These are phyloP conservation scores for Pelodytes ibericus DNA, from an alignment of 2,797 vertebrate species.

Conservation along the genomic window DNA sequence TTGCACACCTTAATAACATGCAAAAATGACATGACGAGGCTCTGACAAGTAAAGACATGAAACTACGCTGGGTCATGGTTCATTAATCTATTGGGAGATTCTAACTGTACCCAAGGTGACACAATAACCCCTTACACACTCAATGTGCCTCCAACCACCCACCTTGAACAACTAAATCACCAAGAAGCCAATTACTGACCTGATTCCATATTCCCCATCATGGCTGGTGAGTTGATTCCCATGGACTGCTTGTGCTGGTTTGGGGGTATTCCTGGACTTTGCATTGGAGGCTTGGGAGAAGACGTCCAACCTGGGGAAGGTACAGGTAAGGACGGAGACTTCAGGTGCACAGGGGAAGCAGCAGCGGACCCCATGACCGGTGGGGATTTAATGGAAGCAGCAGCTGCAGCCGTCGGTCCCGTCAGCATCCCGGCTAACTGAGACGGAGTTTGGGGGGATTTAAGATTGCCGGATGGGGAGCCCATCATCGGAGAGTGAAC, in stretches of 20 bases:
- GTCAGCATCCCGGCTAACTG: conserved; percentile 97
- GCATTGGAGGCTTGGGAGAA: conserved; percentile 97
- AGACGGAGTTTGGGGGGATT: conserved; percentile 97
- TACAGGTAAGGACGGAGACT: conserved; percentile 96
- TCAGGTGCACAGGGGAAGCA: conserved; percentile 98
- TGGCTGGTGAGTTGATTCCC: conserved; percentile 94
- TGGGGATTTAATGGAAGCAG: conserved; percentile 95
- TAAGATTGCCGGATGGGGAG: conserved; percentile 96
- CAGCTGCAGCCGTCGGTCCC: conserved; percentile 85
- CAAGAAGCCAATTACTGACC: conserved; percentile 80
- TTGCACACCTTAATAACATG: too few species aligned
- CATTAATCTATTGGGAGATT: too few species aligned
- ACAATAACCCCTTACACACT: too few species aligned
- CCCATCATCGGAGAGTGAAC: conserved; percentile 98
- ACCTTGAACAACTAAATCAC: too few species aligned
- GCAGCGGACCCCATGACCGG: conserved; percentile 98
- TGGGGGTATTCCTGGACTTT: conserved; percentile 96
- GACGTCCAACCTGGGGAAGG: conserved; percentile 97
- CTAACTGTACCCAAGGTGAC: too few species aligned
- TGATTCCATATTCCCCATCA: conserved; percentile 92
- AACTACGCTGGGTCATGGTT: too few species aligned
- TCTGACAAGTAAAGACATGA: too few species aligned
- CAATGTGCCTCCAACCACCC: too few species aligned
- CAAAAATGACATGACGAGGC: background rate
- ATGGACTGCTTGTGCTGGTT: conserved; percentile 88